Base-by-base conservation (phyloP, 2,113 vertebrate genomes). In the Orcinus orca region DNA sequence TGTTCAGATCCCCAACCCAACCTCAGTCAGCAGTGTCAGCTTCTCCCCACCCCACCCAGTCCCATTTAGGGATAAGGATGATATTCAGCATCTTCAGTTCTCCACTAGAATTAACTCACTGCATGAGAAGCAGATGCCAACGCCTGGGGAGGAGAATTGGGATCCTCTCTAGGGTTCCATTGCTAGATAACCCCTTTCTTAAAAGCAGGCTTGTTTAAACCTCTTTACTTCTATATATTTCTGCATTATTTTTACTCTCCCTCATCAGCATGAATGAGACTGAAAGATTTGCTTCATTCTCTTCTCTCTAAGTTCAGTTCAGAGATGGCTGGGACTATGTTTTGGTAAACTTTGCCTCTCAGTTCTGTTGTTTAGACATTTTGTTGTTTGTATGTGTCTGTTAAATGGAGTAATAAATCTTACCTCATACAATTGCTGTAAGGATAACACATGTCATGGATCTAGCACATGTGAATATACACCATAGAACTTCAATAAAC, bases 111-210 rank as follows among this genome's bases (percentile, higher is more conserved):
- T 74, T 29, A 68, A 4, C 29, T 76, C 29, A 81, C 36, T 70
- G 55, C 53, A 73, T 20, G 33, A 41, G 33, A 63, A 67, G 29
- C 23, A 47, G 17, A 15, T 68, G 18, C 8, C 29, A 65, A 65
- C 9, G 5, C 11, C 44, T 3, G 0, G 8, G 13, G 4, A 76
- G 8, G 10, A 81, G 5, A 80, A 60, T 1, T 90, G n/a, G 1
- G 5, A 58, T 0, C 3, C 17, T 88, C 13, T 53, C 8, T 33
- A 67, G 38, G 33, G 53, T 73, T 47, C 33, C 38, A 38, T 3
- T 67, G 1, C 33, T 53, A 8, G 13, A 41, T n/a, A 26, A 23
- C 50, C 50, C 13, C 50, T 15, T 50, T 50, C 67, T 67, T 6
- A 58, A 41, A 73, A 93, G 21, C 2, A 58, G 31, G 4, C 3